Base-by-base conservation (phyloP, 2,888 invertebrate genomes). In the Drosophila sordidapex region DNA sequence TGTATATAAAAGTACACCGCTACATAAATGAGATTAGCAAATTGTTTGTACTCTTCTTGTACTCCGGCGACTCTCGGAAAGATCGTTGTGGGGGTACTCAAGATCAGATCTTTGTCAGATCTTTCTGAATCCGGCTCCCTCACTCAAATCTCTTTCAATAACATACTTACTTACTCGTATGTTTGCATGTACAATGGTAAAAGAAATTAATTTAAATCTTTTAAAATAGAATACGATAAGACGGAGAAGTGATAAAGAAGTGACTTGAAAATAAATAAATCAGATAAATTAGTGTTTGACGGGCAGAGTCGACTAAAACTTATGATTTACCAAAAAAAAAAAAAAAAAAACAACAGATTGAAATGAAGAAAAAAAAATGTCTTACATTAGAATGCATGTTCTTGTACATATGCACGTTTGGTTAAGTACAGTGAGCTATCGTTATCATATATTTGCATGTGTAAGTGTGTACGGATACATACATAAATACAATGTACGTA, bases 101-200 rank as follows among this genome's bases (percentile, higher is more conserved):
- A 75, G 70, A 27, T 27, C 27, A 27, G 62, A 65, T 61, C 31
- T 64, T 21, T 58, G 48, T 51, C 29, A 31, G 59, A 53, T 68
- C 49, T 29, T 48, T 48, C 53, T 59, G 36, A 40, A n/a, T 43
- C 40, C 35, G 43, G 43, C 21, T 43, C 29, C 66, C 13, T 31
- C 35, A n/a, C 15, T 15, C 31, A 36, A 43, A 6, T 70, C 33
- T 33, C 70, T 58, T 48, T 43, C 66, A 66, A 27, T 64, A 21
- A 52, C 57, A 80, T 76, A 77, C 65, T 76, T 76, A 76, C 70
- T 43, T 56, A 64, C 46, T 49, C 46, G 54, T 52, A 54, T 54
- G 48, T 60, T 58, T 52, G 60, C 36, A 57, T 57, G 57, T 57
- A 57, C 40, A 57, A 57, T 56, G 27, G 56, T 56, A n/a, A 40